Evolutionary conservation across 1,140 invertebrate species (phyloP).

Genomic region (Ceratosolen fusciceps): DNA sequence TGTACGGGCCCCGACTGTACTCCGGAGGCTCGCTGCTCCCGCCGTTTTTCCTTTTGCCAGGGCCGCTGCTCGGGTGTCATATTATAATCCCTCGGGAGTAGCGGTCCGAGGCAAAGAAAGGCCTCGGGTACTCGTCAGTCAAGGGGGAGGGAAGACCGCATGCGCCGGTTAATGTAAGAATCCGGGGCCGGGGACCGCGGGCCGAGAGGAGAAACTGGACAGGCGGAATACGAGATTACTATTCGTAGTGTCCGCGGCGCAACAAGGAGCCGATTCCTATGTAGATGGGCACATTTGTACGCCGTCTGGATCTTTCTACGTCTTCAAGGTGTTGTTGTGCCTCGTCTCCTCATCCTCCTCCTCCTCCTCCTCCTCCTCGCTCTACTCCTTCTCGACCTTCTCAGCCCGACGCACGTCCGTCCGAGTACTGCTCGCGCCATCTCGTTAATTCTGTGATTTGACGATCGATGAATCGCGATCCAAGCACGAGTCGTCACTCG

Average conservation of each 20-base stretch:
- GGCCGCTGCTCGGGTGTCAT: background rate
- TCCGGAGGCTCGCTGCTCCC: no score
- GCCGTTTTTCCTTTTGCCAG: background rate
- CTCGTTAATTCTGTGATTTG: background rate
- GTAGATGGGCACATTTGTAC: constrained; percentile 32
- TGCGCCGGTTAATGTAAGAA: background rate
- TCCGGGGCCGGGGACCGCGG: background rate
- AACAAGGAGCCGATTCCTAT: constrained; percentile 32
- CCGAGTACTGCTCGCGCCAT: background rate
- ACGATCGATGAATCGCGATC: background rate
- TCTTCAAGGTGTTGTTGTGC: background rate
- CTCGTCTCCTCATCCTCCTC: no score
- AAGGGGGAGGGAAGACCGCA: background rate
- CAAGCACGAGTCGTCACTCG: background rate
- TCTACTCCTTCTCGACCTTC: no score
- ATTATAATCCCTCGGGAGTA: constrained; percentile 10
- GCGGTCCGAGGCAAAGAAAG: background rate
- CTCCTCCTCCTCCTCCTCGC: background rate
- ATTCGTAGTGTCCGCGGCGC: constrained; percentile 7
- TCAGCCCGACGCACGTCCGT: no score
- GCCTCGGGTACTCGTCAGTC: background rate
- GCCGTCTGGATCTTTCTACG: background rate
- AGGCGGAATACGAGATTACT: constrained; percentile 31
- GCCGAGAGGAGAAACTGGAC: background rate
- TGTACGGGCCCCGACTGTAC: no score